Evolutionary conservation across 2,113 vertebrate species (phyloP), one percentile per base, ranked within the genome.

Genomic region (Myiagra hebetior): DNA sequence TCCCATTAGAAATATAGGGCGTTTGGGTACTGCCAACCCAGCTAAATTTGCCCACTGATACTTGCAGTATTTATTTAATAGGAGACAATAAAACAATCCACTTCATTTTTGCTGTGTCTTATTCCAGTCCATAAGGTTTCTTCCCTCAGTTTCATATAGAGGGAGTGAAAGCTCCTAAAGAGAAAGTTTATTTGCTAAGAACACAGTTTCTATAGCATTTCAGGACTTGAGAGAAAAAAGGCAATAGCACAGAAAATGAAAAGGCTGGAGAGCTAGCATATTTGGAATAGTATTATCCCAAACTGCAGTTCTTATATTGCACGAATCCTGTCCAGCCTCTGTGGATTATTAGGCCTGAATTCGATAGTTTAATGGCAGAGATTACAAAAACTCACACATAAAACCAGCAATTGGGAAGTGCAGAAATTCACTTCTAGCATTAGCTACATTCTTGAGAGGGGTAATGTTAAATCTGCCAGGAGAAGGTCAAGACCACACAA

Each of bases 401-500:
- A 95, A 64, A 22, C 59, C 57, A 90, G 73, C 68, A 85, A 72
- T 21, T 42, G 59, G 83, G 85, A 83, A 96, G 85, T 15, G 92
- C 33, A 93, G 78, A 76, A 92, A 85, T 93, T 94, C 73, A 78
- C 95, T 93, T 93, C 74, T 55, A 92, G 75, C 72, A 92, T 92
- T 80, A 91, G 74, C 93, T 88, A 85, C 94, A 97, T 95, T 98
- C 96, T 95, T 93, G 53, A 12, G 3, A 46, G 95, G 93, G 65
- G 82, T 93, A 96, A 97, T 65, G 82, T 87, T 97, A 92, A 95
- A 96, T 93, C 79, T 92, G 59, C 93, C 96, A 93, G 90, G 85
- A 96, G 96, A 98, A 98, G 98, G 98, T 98, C 98, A 98, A 98
- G 96, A 97, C 83, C 96, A 97, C 92, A 96, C 89, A 97, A 90